These are phyloP conservation scores for Uromys caudimaculatus DNA, from an alignment of 2,797 vertebrate genomes.

Conservation along the genomic window DNA sequence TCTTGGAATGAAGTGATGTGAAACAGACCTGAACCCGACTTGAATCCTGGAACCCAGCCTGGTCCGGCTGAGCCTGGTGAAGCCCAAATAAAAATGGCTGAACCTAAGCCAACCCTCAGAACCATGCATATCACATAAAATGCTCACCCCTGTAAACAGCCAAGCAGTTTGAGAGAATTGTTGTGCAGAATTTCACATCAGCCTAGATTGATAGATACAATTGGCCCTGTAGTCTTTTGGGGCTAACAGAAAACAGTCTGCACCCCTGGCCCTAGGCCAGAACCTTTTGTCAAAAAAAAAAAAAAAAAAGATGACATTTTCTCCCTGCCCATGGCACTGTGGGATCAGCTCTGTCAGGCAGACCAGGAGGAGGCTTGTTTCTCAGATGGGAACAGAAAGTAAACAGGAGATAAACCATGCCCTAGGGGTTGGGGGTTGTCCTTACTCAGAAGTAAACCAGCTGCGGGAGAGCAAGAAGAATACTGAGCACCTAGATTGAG, in stretches of 20 bases:
- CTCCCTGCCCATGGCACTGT: neutral
- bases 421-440: neutral
- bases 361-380: neutral
- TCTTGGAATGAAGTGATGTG: conserved; percentile 19
- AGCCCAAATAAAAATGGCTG: neutral
- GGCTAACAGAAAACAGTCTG: neutral
- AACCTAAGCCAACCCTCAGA: conserved; percentile 28
- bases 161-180: neutral
- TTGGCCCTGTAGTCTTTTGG: neutral
- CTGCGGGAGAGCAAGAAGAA: neutral
- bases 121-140: neutral
- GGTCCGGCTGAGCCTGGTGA: neutral
- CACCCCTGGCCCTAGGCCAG: neutral
- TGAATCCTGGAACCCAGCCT: conserved; percentile 45
- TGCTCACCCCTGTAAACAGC: neutral
- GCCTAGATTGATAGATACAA: accelerated
- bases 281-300: neutral
- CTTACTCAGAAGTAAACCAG: neutral
- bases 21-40: conserved; percentile 38
- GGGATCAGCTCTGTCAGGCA: neutral
- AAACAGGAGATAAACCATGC: neutral
- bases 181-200: neutral
- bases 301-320: neutral
- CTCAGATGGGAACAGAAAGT: neutral
- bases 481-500: neutral